Evolutionary conservation across 2,113 vertebrate genomes (phyloP).

Genomic region (cattle (Bos taurus)): DNA sequence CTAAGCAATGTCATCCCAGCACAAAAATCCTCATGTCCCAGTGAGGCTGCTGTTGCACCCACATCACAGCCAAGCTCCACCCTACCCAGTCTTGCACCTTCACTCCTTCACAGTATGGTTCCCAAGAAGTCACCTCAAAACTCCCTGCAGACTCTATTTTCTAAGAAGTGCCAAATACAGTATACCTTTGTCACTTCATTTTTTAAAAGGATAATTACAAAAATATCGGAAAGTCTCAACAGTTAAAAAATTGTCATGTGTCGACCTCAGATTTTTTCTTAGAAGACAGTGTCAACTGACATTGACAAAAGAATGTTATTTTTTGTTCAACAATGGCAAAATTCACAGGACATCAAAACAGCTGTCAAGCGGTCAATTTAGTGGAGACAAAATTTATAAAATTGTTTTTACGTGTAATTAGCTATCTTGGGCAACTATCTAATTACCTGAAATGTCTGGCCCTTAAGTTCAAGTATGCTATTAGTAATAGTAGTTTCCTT

Average conservation of each 20-base stretch:
- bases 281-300: not conserved
- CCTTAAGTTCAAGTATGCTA: not conserved
- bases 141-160: not conserved
- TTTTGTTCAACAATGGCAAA: not conserved
- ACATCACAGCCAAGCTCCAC: not conserved
- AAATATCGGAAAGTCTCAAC: not conserved
- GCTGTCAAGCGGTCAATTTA: not conserved
- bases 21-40: not conserved
- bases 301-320: not conserved
- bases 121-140: not conserved
- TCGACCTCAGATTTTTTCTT: not conserved
- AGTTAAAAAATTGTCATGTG: not conserved
- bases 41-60: not conserved
- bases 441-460: not conserved
- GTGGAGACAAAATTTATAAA: not conserved
- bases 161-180: not conserved
- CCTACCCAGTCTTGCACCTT: not conserved
- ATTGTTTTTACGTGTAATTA: not conserved
- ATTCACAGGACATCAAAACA: not conserved
- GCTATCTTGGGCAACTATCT: not conserved
- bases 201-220: not conserved
- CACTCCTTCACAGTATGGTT: not conserved
- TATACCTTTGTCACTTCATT: not conserved
- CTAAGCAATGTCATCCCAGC: not conserved
- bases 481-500: not conserved